These are phyloP conservation scores for Phyllopteryx taeniolatus DNA, from an alignment of 2,113 vertebrate species.

Conservation along the genomic window DNA sequence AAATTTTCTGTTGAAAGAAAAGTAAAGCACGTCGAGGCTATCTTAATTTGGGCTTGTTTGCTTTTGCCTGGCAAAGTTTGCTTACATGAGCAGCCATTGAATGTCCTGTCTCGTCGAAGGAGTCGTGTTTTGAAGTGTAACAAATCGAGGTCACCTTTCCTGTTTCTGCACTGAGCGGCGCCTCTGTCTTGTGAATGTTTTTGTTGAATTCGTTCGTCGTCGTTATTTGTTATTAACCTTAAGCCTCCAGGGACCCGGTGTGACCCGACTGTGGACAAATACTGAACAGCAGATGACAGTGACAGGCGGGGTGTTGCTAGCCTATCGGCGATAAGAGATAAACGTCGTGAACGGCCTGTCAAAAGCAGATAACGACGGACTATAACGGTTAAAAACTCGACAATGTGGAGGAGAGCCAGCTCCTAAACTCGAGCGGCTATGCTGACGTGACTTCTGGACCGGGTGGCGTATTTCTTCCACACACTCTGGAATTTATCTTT, in stretches of 20 bases:
- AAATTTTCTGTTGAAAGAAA: background rate
- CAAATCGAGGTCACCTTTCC: constrained; percentile 60
- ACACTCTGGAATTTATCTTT: background rate
- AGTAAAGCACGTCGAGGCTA: background rate
- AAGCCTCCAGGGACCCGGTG: background rate
- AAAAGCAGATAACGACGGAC: constrained; percentile 64
- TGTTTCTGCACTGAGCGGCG: background rate
- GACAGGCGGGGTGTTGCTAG: constrained; percentile 64
- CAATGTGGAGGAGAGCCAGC: constrained; percentile 26
- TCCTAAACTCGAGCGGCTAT: background rate
- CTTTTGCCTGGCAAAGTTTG: constrained; percentile 55
- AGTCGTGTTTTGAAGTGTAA: background rate
- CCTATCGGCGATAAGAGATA: constrained; percentile 57
- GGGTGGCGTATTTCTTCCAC: constrained; percentile 8
- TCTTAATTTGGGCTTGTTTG: constrained; percentile 30
- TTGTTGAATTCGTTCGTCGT: background rate
- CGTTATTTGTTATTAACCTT: background rate
- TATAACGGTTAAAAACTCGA: constrained; percentile 57
- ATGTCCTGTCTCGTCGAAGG: constrained; percentile 4
- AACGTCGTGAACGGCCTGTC: constrained; percentile 45
- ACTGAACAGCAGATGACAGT: constrained; percentile 46
- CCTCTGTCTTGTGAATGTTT: background rate
- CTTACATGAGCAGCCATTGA: constrained; percentile 41
- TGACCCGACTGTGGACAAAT: background rate
- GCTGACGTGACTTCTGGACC: background rate